A percentile compares a stretch with the other conserved stretches of the same genome.
phyloP scores from a whole-genome alignment of 2,113 vertebrate species.

The Dermatemys mawii region DNA sequence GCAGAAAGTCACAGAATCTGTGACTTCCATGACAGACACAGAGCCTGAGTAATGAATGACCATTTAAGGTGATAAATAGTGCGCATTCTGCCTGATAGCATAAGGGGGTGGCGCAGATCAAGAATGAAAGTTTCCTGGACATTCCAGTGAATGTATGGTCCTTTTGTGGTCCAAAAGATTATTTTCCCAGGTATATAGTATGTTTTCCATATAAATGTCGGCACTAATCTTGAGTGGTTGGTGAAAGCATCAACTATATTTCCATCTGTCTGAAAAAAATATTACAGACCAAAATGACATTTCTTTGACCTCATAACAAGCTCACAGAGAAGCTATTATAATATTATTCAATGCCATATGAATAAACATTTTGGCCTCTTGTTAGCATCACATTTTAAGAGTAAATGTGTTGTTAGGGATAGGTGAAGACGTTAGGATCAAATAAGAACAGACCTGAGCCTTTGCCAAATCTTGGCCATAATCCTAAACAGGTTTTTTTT shows the following conservation, averaged over 20 bases:
- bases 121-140: not conserved
- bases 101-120: not conserved
- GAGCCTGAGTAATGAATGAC: no score
- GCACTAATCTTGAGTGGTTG: not conserved
- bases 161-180: not conserved
- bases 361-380: not conserved
- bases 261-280: not conserved
- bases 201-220: slow-evolving; percentile 3
- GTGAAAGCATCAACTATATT: not conserved
- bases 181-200: not conserved
- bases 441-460: not conserved
- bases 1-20: no score
- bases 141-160: slow-evolving; percentile 20
- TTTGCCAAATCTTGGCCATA: not conserved
- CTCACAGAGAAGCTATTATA: not conserved
- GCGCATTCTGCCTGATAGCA: not conserved
- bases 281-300: not conserved
- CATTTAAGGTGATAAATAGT: not conserved
- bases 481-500: not conserved
- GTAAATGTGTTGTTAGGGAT: not conserved
- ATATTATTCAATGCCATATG: not conserved
- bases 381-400: not conserved
- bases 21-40: no score
- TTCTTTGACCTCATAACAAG: not conserved
- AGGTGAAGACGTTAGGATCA: not conserved